Evolutionary conservation across 2,797 vertebrate species (phyloP), one percentile per base, ranked within the genome.

Genomic region (Gallinago solitaria): DNA sequence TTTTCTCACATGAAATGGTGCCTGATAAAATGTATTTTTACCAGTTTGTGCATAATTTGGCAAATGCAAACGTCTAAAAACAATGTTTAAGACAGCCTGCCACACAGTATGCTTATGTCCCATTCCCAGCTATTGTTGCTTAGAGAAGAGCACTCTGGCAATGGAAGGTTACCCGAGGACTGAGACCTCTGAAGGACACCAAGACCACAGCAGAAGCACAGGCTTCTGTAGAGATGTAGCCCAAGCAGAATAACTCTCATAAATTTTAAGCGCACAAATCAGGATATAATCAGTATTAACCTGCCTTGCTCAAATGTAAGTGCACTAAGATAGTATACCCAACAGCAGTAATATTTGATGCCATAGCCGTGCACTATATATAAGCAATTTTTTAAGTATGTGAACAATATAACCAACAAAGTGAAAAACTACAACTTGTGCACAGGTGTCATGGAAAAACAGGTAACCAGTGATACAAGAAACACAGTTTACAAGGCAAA

Each of bases 81-180:
- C 56, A 53, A 17, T 10, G 17, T 13, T 74, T 16, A 30, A 30
- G 13, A n/a, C 15, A 56, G 20, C 28, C 56, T 54, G 37, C 15
- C 20, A 47, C 47, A 50, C 4, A 9, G 25, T 30, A 28, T 3
- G 32, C 30, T 60, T 50, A 23, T 3, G 8, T 27, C 70, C 59
- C 47, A 41, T 12, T 14, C 27, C 16, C 37, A 61, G 0, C 6
- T 32, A 14, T 2, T 0, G 0, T 10, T 67, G 41, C 12, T 43
- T 18, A 15, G 30, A 48, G n/a, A 35, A 65, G 33, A 65, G 43
- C 4, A 4, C 64, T 69, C 33, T 50, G 30, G 39, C 17, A 47
- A 8, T 1, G 12, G 43, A 51, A 12, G 5, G 7, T 37, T 74
- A 63, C 41, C 18, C 12, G 45, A 71, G 39, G 48, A 41, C 56